phyloP scores from a whole-genome alignment of 2,888 invertebrate species.

The Andrena hattorfiana region DNA sequence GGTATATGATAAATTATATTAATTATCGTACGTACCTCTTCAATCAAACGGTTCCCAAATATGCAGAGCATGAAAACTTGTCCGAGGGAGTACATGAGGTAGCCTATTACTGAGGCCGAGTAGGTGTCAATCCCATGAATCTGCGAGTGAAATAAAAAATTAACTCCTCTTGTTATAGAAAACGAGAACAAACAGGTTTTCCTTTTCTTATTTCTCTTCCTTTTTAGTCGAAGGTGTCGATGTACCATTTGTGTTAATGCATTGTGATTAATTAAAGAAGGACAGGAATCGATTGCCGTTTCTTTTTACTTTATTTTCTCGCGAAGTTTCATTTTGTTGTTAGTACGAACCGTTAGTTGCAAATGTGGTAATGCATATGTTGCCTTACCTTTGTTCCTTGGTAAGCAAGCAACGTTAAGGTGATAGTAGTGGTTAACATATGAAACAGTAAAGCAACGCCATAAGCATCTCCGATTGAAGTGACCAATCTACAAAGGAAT shows the following conservation, averaged over 20 bases:
- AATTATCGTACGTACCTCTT: constrained; percentile 88
- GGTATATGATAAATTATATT: background rate
- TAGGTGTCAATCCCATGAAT: constrained; percentile 92
- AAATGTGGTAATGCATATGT: background rate
- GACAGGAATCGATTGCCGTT: no score
- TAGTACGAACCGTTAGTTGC: background rate
- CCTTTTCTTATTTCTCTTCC: background rate
- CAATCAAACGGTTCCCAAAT: constrained; percentile 94
- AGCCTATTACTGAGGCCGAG: constrained; percentile 92
- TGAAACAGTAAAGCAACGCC: constrained; percentile 93
- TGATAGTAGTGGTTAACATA: constrained; percentile 94
- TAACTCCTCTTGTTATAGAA: background rate
- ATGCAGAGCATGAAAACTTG: constrained; percentile 96
- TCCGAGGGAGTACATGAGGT: constrained; percentile 91
- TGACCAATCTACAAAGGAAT: constrained; percentile 88
- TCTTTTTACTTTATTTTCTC: no score
- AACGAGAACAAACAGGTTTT: no score
- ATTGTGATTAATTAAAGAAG: no score
- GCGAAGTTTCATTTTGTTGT: no score
- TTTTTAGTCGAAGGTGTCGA: no score
- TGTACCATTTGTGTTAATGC: no score
- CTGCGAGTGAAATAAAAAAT: constrained; percentile 82
- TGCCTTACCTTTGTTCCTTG: constrained; percentile 92
- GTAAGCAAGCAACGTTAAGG: constrained; percentile 92
- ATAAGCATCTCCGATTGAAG: constrained; percentile 93